These are phyloP conservation scores for Drosophila sordidula DNA, from an alignment of 2,888 invertebrate species.

Conservation along the genomic window DNA sequence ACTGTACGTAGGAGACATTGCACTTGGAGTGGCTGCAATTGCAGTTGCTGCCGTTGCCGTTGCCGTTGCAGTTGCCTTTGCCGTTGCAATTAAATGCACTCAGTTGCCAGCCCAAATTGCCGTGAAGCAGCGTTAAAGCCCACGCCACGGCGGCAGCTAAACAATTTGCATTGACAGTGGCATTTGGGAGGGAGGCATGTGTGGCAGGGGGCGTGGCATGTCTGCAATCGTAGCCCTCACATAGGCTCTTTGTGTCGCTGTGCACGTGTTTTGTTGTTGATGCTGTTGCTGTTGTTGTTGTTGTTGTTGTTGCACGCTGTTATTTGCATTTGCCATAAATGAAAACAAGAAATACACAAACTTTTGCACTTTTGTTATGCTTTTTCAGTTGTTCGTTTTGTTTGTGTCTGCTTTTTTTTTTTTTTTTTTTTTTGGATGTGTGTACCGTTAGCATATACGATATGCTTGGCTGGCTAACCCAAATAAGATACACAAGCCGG, in stretches of 20 bases:
- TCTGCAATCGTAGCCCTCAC: slow-evolving; percentile 7
- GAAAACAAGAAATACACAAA: slow-evolving; percentile 51
- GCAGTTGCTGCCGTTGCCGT: slow-evolving; percentile 35
- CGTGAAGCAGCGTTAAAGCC: slow-evolving; percentile 40
- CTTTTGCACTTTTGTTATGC: slow-evolving; percentile 71
- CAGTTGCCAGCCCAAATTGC: slow-evolving; percentile 63
- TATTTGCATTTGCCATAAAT: slow-evolving; percentile 49
- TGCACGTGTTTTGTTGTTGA: slow-evolving; percentile 29
- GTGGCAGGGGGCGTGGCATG: slow-evolving; percentile 18
- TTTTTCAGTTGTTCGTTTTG: slow-evolving; percentile 37
- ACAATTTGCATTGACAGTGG: slow-evolving; percentile 51
- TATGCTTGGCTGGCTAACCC: slow-evolving; percentile 74
- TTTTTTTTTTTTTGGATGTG: neutral
- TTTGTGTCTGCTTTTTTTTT: slow-evolving; percentile 7
- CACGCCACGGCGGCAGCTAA: slow-evolving; percentile 35
- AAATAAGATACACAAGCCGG: slow-evolving; percentile 55
- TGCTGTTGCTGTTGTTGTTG: neutral
- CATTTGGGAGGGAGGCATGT: neutral
- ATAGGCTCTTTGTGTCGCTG: slow-evolving; percentile 13
- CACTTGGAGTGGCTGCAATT: slow-evolving; percentile 49
- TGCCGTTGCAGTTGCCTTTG: slow-evolving; percentile 37
- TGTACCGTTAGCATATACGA: slow-evolving; percentile 52
- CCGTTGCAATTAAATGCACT: slow-evolving; percentile 74
- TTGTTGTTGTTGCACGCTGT: slow-evolving; percentile 26
- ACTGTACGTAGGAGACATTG: slow-evolving; percentile 51